Conservation (phyloP, 2,888 invertebrate species). For the Ornithoptera priamus region DNA sequence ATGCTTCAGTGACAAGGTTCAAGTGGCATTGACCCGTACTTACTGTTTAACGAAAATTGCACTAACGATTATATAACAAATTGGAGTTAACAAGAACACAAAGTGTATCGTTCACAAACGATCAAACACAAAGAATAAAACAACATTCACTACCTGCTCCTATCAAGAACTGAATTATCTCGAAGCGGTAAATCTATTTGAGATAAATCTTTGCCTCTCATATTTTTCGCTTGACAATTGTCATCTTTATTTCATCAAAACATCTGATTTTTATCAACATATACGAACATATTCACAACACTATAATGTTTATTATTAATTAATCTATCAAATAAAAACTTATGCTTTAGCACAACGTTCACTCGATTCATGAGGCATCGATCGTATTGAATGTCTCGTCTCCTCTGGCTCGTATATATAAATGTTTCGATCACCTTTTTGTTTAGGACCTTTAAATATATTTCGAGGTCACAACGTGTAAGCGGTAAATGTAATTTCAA, state of each 20-base stretch:
- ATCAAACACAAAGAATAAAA: conserved; percentile 6
- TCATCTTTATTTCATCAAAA: conserved; percentile 9
- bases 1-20: too few species aligned
- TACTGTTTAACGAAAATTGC: conserved; percentile 3
- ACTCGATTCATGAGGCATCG: conserved; percentile 4
- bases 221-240: conserved; percentile 14
- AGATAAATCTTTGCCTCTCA: conserved; percentile 22
- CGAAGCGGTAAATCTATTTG: conserved; percentile 23
- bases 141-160: conserved; percentile 19
- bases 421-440: conserved; percentile 2
- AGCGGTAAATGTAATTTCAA: too few species aligned
- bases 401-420: neutral
- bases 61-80: too few species aligned
- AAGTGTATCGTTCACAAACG: neutral
- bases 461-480: conserved; percentile 12
- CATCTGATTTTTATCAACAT: neutral
- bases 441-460: conserved; percentile 4
- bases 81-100: too few species aligned
- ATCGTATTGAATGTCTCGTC: conserved; percentile 3
- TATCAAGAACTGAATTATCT: conserved; percentile 21
- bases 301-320: neutral
- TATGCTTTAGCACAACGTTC: neutral
- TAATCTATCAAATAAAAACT: neutral
- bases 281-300: conserved; percentile 2
- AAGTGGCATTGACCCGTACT: neutral